These are phyloP conservation scores for Caenorhabditis japonica DNA, from an alignment of 2,888 invertebrate genomes.

Conservation along the genomic window DNA sequence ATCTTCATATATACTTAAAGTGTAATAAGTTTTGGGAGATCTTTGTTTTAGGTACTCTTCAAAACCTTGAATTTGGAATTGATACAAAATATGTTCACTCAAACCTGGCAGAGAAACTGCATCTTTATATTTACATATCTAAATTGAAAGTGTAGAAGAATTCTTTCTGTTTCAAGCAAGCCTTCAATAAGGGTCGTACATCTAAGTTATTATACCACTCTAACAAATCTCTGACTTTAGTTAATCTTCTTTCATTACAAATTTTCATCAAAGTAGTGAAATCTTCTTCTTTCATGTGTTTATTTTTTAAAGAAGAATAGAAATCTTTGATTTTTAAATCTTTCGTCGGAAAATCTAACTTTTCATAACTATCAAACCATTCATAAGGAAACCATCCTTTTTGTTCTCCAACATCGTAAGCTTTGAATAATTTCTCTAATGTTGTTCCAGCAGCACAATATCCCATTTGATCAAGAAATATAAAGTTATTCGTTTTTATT, in stretches of 20 bases:
- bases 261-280: conserved; percentile 43
- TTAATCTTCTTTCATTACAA: conserved; percentile 33
- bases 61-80: conserved; percentile 36
- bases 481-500: conserved; percentile 34
- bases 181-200: conserved; percentile 34
- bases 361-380: conserved; percentile 40
- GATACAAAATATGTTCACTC: conserved; percentile 41
- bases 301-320: conserved; percentile 44
- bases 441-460: conserved; percentile 36
- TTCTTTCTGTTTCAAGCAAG: conserved; percentile 44
- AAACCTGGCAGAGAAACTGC: conserved; percentile 36
- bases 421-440: conserved; percentile 39
- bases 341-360: conserved; percentile 27
- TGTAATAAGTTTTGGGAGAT: too few relatives aligned
- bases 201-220: conserved; percentile 47
- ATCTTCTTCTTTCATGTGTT: conserved; percentile 34
- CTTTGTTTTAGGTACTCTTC: conserved; percentile 5
- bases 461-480: conserved; percentile 48
- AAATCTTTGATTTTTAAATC: conserved; percentile 41
- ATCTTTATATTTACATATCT: conserved; percentile 50
- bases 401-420: conserved; percentile 42
- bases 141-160: conserved; percentile 37
- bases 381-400: conserved; percentile 48
- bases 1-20: too few relatives aligned
- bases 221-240: conserved; percentile 40